Evolutionary conservation across 1,140 invertebrate species (phyloP).

Genomic region (Drosophila melanogaster): Release_6_plus_ISO1_MT NC_004354.4:1574001-1574500

Average conservation of each 20-base stretch:
- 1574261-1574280: conserved; percentile 81
- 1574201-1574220: not conserved
- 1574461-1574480: conserved; percentile 34
- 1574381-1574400: conserved; percentile 8
- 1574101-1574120: conserved; percentile 62
- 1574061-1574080: conserved; percentile 32
- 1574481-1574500: conserved; percentile 13
- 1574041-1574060: conserved; percentile 4
- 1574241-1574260: conserved; percentile 70
- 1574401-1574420: too few species aligned
- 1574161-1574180: conserved; percentile 6
- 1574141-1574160: conserved; percentile 67
- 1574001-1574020: conserved; percentile 49
- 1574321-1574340: conserved; percentile 18
- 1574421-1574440: not conserved
- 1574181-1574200: not conserved
- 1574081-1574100: conserved; percentile 15
- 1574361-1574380: conserved; percentile 71
- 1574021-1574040: conserved; percentile 43
- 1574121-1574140: conserved; percentile 78
- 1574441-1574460: not conserved
- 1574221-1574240: not conserved
- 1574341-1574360: conserved; percentile 49
- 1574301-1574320: conserved; percentile 24
- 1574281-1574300: conserved; percentile 37